Evolutionary conservation across 2,797 vertebrate species (phyloP).

Genomic region (Chromobotia macracanthus): DNA sequence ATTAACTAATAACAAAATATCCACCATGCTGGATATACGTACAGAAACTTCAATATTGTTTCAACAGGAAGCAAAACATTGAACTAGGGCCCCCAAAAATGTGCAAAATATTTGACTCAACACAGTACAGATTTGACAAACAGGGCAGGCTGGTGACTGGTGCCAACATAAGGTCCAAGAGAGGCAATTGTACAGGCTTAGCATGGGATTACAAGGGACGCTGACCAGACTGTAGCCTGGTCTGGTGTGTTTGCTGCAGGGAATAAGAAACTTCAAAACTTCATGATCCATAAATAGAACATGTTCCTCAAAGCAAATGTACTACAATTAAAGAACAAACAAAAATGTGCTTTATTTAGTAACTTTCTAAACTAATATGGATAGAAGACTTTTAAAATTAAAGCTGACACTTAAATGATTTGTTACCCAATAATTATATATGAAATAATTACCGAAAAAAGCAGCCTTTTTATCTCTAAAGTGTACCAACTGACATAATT

Average conservation of each 20-base stretch:
- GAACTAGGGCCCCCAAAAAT: not conserved
- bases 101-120: not conserved
- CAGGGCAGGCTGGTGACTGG: not conserved
- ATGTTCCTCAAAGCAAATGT: not conserved
- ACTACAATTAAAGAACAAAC: not conserved
- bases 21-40: too few species aligned
- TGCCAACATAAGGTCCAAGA: not conserved
- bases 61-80: not conserved
- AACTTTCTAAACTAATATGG: not conserved
- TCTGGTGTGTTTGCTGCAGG: not conserved
- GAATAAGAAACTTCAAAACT: slow-evolving; percentile 9
- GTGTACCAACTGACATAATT: slow-evolving; percentile 20
- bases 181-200: not conserved
- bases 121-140: slow-evolving; percentile 12
- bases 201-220: not conserved
- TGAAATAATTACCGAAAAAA: too few species aligned
- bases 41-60: too few species aligned
- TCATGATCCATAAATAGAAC: not conserved
- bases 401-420: slow-evolving; percentile 16
- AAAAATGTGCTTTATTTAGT: not conserved
- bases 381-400: slow-evolving; percentile 13
- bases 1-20: too few species aligned
- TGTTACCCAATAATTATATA: slow-evolving; percentile 3
- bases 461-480: not conserved
- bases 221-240: not conserved